Evolutionary conservation across 2,113 vertebrate genomes (phyloP), one percentile per base, ranked within the genome.

Genomic region (Periophthalmodon schlosseri): DNA sequence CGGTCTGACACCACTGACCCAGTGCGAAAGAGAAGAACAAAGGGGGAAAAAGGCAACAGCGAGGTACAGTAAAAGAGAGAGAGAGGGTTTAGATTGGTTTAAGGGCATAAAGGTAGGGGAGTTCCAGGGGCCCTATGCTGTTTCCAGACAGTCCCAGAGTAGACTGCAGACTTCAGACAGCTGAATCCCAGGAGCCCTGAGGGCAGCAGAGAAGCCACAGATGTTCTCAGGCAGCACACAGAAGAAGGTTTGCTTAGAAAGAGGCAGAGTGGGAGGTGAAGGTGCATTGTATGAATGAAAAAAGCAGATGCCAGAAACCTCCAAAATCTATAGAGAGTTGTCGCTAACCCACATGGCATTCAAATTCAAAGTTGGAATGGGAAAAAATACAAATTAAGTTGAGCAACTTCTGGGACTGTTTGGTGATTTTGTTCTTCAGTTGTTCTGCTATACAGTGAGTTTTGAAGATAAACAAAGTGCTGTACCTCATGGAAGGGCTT

Each of bases 401-500:
- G 28, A 69, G 70, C 72, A 18, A 79, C 87, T 74, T 88, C 73
- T 85, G 91, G 88, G 93, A 74, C 60, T 75, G 34, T 67, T 75
- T 64, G 44, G 70, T 63, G 68, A 84, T 89, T 89, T 74, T 89
- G 44, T 46, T 39, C 68, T 76, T 7, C 23, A 11, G 28, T 65
- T 8, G 13, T 28, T 14, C 28, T 34, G 20, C 63, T 8, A 65
- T 28, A 63, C 24, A 18, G 24, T 67, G 66, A 6, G n/a, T 47
- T 49, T 68, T 23, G 44, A 4, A 68, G 44, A 68, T 49, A 49
- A 68, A 49, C 44, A 8, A 23, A 67, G 44, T 68, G 44, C 15
- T 79, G 80, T 84, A 92, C 97, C 97, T 99, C 97, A 61, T 97
- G 96, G 95, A 99, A 98, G 71, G 95, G 94, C 91, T 96, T 97